phyloP scores from a whole-genome alignment of 2,888 invertebrate genomes.

The Rotaria magnacalcarata region DNA sequence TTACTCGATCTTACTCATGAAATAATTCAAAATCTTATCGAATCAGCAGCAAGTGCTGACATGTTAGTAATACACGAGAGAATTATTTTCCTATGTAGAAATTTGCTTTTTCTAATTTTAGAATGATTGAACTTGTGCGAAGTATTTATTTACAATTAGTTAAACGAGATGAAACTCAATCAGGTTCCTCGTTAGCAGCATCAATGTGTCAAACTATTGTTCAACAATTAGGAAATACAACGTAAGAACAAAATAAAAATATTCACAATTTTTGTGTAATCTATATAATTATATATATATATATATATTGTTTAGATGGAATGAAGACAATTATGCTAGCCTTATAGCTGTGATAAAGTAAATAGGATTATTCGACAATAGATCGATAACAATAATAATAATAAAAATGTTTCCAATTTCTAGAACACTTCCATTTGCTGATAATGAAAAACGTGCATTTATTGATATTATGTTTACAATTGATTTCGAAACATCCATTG shows the following conservation, averaged over 20 bases:
- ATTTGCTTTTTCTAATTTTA: not conserved
- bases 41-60: not conserved
- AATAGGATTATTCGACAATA: not conserved
- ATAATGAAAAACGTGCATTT: constrained; percentile 12
- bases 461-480: constrained; percentile 8
- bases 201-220: not conserved
- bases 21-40: not conserved
- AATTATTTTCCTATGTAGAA: not conserved
- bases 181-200: not conserved
- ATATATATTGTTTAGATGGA: not conserved
- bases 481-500: not conserved
- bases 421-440: constrained; percentile 20
- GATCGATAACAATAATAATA: too few relatives aligned
- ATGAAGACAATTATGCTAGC: not conserved
- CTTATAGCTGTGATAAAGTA: not conserved
- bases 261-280: not conserved
- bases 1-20: not conserved
- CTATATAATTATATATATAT: not conserved
- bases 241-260: not conserved
- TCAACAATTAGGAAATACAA: constrained; percentile 16
- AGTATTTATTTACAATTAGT: not conserved
- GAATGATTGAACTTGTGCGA: constrained; percentile 25
- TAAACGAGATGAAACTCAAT: constrained; percentile 15
- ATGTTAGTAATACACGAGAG: not conserved
- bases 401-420: too few relatives aligned